Evolutionary conservation across 2,888 invertebrate species (phyloP), one percentile per base, ranked within the genome.

Genomic region (Thymelicus sylvestris): DNA sequence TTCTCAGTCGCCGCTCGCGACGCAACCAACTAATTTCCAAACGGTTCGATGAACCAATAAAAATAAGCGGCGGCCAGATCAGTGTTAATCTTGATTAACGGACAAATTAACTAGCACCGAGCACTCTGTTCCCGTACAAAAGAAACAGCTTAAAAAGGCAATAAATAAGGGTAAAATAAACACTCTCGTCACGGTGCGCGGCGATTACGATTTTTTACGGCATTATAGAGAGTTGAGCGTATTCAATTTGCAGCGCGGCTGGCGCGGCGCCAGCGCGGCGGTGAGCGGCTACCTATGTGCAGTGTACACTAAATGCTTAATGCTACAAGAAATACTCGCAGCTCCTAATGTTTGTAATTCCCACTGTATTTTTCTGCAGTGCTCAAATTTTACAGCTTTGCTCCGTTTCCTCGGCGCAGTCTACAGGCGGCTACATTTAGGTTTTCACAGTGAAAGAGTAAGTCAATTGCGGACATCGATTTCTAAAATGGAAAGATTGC

Each of bases 181-280:
- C 61, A 55, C 52, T 61, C 66, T 71, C 71, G 71, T 70, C 66
- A 71, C 61, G 52, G 71, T 44, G 47, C 65, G 44, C 50, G 44
- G 61, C 52, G 66, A 71, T 71, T 66, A 61, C 66, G 24, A 71
- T 71, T 71, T 71, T 71, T 71, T 70, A 69, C 65, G 44, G 70
- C 60, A 70, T 70, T 60, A 70, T 70, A 65, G 65, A 64, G 68
- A 59, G 47, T 55, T 39, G 59, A 63, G 65, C 59, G 70, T 70
- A 70, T 70, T 70, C 70, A 70, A 70, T 70, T 70, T 60, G 69
- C 72, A 67, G 63, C 38, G 57, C 15, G 52, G 57, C 63, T 74
- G 73, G 73, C 74, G 57, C 61, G 10, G 61, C 57, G 74, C 75
- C 71, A 2, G 19, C 19, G 19, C 19, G 19, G 19, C 19, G 19